phyloP scores from a whole-genome alignment of 2,797 vertebrate genomes.

The Myiothlypis coronata region DNA sequence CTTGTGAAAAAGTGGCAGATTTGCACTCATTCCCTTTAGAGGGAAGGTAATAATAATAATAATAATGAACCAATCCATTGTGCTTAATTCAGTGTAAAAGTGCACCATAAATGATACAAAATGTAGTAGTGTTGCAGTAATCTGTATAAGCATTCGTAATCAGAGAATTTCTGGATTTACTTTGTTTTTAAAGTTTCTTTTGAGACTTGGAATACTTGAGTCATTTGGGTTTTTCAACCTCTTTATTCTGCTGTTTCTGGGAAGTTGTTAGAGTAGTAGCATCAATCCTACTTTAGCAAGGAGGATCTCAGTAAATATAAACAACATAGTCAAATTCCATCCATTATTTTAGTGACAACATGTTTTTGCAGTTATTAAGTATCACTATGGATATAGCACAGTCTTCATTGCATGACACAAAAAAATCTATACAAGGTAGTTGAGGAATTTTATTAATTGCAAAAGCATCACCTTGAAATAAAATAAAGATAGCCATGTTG shows the following conservation, averaged over 20 bases:
- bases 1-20: background rate
- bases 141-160: background rate
- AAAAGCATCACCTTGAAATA: background rate
- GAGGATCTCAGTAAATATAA: slow-evolving; percentile 16
- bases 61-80: background rate
- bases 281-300: background rate
- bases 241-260: background rate
- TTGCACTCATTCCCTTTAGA: background rate
- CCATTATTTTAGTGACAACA: slow-evolving; percentile 37
- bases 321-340: background rate
- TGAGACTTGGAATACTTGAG: background rate
- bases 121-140: background rate
- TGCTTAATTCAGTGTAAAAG: background rate
- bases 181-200: background rate
- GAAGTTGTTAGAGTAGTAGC: background rate
- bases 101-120: background rate
- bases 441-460: slow-evolving; percentile 33
- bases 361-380: slow-evolving; percentile 30
- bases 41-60: background rate
- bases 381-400: background rate
- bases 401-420: background rate
- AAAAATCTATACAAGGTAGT: background rate
- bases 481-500: background rate
- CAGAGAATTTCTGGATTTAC: background rate
- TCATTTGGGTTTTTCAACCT: background rate